Evolutionary conservation across 2,797 vertebrate species (phyloP).

Genomic region (Hylomyscus alleni): DNA sequence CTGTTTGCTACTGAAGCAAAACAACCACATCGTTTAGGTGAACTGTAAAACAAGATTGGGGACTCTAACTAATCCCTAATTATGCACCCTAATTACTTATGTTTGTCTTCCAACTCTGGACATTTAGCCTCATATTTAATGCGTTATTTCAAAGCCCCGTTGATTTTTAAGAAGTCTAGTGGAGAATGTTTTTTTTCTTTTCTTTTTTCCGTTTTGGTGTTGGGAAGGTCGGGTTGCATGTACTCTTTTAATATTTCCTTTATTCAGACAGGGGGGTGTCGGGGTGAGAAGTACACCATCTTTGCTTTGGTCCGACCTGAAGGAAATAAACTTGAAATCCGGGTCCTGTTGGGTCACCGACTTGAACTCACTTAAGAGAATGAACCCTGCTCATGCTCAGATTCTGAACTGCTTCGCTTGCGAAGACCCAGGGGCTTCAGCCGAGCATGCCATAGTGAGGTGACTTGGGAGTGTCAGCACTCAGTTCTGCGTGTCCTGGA

Average conservation of each 20-base stretch:
- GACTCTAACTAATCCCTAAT: background rate
- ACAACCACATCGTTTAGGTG: background rate
- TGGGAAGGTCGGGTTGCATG: background rate
- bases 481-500: too few species aligned
- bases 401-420: background rate
- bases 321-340: background rate
- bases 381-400: conserved; percentile 7
- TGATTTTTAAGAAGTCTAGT: background rate
- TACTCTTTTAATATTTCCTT: background rate
- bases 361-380: conserved; percentile 36
- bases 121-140: background rate
- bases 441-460: background rate
- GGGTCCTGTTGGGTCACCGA: background rate
- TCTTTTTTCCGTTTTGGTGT: background rate
- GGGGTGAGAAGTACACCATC: background rate
- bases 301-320: background rate
- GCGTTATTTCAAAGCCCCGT: background rate
- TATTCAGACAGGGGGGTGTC: background rate
- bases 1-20: background rate
- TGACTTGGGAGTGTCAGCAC: background rate
- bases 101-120: background rate
- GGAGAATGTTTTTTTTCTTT: background rate
- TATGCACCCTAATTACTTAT: background rate
- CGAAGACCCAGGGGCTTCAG: background rate
- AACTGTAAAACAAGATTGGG: background rate